Percentiles rank a stretch among this genome's conserved stretches.
phyloP scores from a whole-genome alignment of 2,888 invertebrate species.

The Zygaena filipendulae region DNA sequence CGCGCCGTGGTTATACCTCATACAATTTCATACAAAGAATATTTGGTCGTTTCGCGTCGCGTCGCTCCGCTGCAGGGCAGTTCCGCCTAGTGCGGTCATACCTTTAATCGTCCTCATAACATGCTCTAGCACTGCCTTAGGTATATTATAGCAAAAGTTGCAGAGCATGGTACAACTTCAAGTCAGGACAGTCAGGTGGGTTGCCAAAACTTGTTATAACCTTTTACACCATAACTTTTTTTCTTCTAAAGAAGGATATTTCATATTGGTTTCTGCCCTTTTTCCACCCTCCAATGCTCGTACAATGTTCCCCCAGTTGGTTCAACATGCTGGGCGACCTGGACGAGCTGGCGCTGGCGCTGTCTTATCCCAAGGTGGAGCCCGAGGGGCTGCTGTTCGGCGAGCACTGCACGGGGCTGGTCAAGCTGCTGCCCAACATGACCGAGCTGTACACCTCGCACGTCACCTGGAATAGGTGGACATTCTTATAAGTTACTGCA shows the following conservation, averaged over 20 bases:
- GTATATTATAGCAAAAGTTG: too few relatives aligned
- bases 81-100: too few relatives aligned
- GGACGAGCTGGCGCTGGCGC: constrained; percentile 66
- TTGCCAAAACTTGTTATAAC: neutral
- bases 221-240: neutral
- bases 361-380: constrained; percentile 29
- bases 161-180: neutral
- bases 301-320: constrained; percentile 37
- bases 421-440: constrained; percentile 71
- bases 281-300: neutral
- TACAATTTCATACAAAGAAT: too few relatives aligned
- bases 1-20: too few relatives aligned
- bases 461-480: constrained; percentile 73
- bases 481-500: too few relatives aligned
- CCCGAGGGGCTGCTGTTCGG: constrained; percentile 37
- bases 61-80: too few relatives aligned
- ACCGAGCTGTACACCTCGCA: constrained; percentile 72
- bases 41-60: too few relatives aligned
- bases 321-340: constrained; percentile 72
- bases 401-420: constrained; percentile 74
- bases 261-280: neutral
- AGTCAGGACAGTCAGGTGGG: too few relatives aligned
- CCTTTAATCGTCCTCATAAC: too few relatives aligned
- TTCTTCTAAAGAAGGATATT: too few relatives aligned
- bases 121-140: too few relatives aligned